phyloP scores from a whole-genome alignment of 1,140 invertebrate genomes.

The Drosophila setifemur region DNA sequence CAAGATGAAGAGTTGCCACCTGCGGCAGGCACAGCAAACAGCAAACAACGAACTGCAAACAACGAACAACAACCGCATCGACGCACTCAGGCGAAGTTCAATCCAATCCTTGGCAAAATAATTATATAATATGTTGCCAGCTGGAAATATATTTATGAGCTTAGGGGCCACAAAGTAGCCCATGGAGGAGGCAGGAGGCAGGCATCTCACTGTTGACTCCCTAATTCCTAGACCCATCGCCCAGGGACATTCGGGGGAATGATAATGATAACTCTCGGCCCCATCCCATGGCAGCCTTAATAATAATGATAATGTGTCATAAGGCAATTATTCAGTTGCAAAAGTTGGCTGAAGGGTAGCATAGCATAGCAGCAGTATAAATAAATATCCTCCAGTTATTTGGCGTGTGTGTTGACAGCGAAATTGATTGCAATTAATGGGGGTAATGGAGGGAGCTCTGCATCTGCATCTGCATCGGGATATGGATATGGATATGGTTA shows the following conservation, averaged over 20 bases:
- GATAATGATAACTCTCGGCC: constrained; percentile 49
- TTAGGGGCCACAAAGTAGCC: not conserved
- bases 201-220: constrained; percentile 39
- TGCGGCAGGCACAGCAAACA: constrained; percentile 23
- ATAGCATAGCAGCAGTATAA: constrained; percentile 55
- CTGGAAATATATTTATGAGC: constrained; percentile 67
- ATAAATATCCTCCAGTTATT: constrained; percentile 79
- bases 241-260: constrained; percentile 45
- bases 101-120: constrained; percentile 56
- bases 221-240: constrained; percentile 47
- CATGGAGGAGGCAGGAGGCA: not conserved
- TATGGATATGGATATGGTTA: no score
- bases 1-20: not conserved
- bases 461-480: no score
- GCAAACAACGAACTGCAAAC: constrained; percentile 10
- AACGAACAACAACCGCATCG: not conserved
- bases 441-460: not conserved
- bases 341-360: constrained; percentile 48
- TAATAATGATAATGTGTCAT: constrained; percentile 81
- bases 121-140: constrained; percentile 75
- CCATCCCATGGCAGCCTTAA: constrained; percentile 37
- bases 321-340: constrained; percentile 81
- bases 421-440: constrained; percentile 80
- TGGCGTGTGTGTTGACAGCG: constrained; percentile 78
- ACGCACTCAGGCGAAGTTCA: constrained; percentile 27